Evolutionary conservation across 2,888 invertebrate genomes (phyloP).

Genomic region (Ectropis crepuscularia): DNA sequence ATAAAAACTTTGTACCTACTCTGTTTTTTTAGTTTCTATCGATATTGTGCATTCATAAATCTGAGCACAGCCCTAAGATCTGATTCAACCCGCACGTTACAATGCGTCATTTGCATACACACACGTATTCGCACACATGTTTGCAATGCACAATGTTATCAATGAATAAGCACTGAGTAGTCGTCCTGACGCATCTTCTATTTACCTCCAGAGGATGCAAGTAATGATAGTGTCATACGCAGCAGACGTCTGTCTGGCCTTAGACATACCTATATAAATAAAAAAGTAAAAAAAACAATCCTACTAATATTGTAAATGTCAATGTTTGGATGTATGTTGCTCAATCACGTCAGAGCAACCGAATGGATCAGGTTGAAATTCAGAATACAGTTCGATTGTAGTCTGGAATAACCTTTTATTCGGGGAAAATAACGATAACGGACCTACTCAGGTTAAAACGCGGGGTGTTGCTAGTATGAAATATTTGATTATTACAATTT

Average conservation of each 20-base stretch:
- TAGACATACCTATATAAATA: background rate
- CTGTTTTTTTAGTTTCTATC: background rate
- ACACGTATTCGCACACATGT: constrained; percentile 40
- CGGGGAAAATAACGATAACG: too few relatives aligned
- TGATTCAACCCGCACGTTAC: constrained; percentile 56
- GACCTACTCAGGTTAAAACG: too few relatives aligned
- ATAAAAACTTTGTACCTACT: background rate
- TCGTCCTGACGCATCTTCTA: constrained; percentile 48
- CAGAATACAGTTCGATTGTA: too few relatives aligned
- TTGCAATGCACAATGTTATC: constrained; percentile 51
- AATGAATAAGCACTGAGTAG: constrained; percentile 47
- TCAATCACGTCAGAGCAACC: too few relatives aligned
- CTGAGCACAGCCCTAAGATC: constrained; percentile 40
- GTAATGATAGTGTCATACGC: constrained; percentile 15
- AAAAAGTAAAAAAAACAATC: background rate
- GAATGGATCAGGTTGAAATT: too few relatives aligned
- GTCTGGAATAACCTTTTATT: too few relatives aligned
- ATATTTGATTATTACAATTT: too few relatives aligned
- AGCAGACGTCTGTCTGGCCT: constrained; percentile 1
- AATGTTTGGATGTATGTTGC: too few relatives aligned
- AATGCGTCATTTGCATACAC: constrained; percentile 63
- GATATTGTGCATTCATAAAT: background rate
- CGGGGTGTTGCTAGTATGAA: too few relatives aligned
- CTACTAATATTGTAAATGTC: too few relatives aligned
- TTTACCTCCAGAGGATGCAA: constrained; percentile 14